Evolutionary conservation across 2,888 invertebrate genomes (phyloP).

Genomic region (Agrotis exclamationis): DNA sequence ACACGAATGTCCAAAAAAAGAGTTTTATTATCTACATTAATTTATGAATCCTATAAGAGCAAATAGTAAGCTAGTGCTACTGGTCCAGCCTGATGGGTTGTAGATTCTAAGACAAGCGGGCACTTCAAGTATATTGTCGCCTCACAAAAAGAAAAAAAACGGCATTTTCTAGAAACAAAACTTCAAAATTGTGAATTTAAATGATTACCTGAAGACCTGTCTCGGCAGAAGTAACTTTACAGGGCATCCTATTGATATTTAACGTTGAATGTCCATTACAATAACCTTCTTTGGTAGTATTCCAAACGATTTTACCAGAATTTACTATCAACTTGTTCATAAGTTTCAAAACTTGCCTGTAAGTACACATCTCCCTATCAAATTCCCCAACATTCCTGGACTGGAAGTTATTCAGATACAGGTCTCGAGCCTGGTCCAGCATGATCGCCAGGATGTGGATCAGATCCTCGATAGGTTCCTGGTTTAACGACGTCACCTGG

Average conservation of each 20-base stretch:
- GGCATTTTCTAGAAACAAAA: too few relatives aligned
- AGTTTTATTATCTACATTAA: too few relatives aligned
- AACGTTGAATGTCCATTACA: not conserved
- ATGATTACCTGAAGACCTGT: too few relatives aligned
- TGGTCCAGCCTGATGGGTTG: too few relatives aligned
- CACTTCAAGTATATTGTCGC: too few relatives aligned
- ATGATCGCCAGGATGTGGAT: conserved; percentile 92
- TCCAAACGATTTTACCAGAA: not conserved
- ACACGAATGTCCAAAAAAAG: too few relatives aligned
- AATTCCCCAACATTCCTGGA: conserved; percentile 72
- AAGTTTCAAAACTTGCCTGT: conserved; percentile 72
- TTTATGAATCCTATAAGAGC: too few relatives aligned
- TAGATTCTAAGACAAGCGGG: too few relatives aligned
- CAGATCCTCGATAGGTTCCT: conserved; percentile 91
- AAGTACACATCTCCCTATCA: conserved; percentile 78
- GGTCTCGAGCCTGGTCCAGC: conserved; percentile 92
- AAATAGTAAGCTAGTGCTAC: too few relatives aligned
- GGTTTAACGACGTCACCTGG: conserved; percentile 80
- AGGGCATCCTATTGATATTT: not conserved
- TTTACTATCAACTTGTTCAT: not conserved
- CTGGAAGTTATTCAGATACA: conserved; percentile 84
- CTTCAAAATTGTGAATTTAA: too few relatives aligned
- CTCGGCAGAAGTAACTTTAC: not conserved
- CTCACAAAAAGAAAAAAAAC: too few relatives aligned
- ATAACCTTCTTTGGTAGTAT: not conserved